phyloP scores from a whole-genome alignment of 2,113 vertebrate genomes.

The Erinaceus europaeus region DNA sequence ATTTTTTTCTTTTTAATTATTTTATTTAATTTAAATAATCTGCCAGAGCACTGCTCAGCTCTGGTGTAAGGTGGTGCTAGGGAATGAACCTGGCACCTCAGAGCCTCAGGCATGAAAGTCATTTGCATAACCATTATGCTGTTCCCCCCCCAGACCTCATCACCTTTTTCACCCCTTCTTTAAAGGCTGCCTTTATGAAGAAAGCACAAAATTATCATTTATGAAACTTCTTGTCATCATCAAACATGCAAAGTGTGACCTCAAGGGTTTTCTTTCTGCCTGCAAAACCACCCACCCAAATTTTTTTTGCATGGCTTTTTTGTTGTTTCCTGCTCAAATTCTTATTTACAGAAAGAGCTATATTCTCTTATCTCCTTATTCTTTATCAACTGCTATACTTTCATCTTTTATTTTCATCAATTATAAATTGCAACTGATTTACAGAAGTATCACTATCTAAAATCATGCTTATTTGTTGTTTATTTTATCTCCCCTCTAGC shows the following conservation, averaged over 20 bases:
- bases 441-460: neutral
- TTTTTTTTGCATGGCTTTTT: neutral
- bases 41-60: too few species aligned
- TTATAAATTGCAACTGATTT: too few species aligned
- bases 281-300: neutral
- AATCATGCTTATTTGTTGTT: neutral
- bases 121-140: too few species aligned
- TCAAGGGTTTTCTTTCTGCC: neutral
- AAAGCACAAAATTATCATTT: slow-evolving; percentile 13
- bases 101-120: too few species aligned
- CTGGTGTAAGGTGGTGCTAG: too few species aligned
- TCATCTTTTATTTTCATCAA: too few species aligned
- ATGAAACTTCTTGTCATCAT: neutral
- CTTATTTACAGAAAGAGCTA: too few species aligned
- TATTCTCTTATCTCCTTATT: too few species aligned
- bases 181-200: neutral
- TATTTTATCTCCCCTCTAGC: neutral
- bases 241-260: slow-evolving; percentile 4
- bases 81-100: too few species aligned
- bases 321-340: slow-evolving; percentile 14
- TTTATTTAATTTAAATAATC: too few species aligned
- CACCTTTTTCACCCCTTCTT: too few species aligned
- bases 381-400: neutral
- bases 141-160: too few species aligned
- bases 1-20: neutral